Evolutionary conservation across 2,113 vertebrate species (phyloP).

Genomic region (Ciconia maguari): DNA sequence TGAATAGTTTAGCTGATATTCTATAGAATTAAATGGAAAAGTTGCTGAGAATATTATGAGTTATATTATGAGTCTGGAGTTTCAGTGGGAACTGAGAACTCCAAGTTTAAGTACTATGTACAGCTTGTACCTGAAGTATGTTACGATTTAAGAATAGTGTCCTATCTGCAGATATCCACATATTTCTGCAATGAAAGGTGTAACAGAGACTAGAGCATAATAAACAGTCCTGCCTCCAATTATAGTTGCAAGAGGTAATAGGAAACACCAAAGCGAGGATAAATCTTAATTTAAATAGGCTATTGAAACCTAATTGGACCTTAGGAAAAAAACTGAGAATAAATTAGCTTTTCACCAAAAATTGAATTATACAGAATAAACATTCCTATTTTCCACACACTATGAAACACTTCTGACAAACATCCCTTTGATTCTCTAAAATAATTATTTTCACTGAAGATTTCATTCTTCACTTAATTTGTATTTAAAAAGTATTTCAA

Average conservation of each 20-base stretch:
- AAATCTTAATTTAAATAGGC: conserved; percentile 12
- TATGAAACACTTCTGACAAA: neutral
- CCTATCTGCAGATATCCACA: neutral
- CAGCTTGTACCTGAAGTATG: neutral
- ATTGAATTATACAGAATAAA: neutral
- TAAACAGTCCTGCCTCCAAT: neutral
- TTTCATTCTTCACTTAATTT: neutral
- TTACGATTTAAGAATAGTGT: neutral
- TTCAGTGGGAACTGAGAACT: neutral
- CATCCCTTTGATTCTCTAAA: neutral
- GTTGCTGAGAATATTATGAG: neutral
- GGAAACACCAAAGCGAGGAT: neutral
- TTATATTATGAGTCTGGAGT: neutral
- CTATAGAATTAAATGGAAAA: neutral
- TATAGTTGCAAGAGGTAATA: neutral
- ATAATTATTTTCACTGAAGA: neutral
- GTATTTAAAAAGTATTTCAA: neutral
- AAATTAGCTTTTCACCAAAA: neutral
- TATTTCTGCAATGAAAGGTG: neutral
- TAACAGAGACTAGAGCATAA: neutral
- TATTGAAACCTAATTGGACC: neutral
- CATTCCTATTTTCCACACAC: neutral
- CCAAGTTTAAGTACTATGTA: neutral
- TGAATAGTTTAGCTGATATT: neutral
- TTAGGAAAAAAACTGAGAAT: neutral